Evolutionary conservation across 2,113 vertebrate species (phyloP), one percentile per base, ranked within the genome.

Genomic region (Nyctereutes procyonoides): DNA sequence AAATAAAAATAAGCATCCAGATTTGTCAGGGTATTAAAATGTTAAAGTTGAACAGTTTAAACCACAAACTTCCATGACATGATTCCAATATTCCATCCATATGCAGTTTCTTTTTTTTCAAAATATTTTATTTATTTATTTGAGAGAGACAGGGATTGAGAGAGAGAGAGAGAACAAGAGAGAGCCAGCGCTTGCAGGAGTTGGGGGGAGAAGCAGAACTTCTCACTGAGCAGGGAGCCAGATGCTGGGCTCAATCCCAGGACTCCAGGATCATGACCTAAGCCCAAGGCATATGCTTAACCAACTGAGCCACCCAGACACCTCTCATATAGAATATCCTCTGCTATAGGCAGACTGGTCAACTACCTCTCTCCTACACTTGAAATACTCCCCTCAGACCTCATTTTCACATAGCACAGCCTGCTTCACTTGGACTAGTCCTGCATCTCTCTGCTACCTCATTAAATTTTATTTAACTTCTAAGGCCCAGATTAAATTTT

Each of bases 391-490:
- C 84, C 8, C 79, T 32, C 5, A 35, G 38, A 73, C n/a, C 38
- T 81, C 71, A 43, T 92, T 92, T 24, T 94, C 56, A 95, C 32
- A 28, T 77, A 55, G 60, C 43, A 17, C 32, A 56, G 53, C 69
- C 13, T 9, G 19, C 38, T 94, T 22, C 16, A 35, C 55, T 55
- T 94, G 51, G 19, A 77, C 73, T 79, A 51, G 22, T 92, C 35
- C 58, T 79, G 88, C 65, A 77, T 83, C 35, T 67, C 43, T 56
- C 43, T 5, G 16, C n/a, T 71, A 88, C 74, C 8, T 91, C 82
- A 82, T 95, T 96, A 88, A 53, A 90, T 97, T 91, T 93, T 85
- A 93, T 60, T 93, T 95, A 93, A 95, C 76, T 90, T 95, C 88
- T 77, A 94, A 91, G 62, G 19, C 48, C 17, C 53, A 7, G 20